Percentiles rank a stretch among this genome's conserved stretches.
These are phyloP conservation scores for Cataglyphis livida DNA, from an alignment of 2,888 invertebrate genomes.

Conservation along the genomic window DNA sequence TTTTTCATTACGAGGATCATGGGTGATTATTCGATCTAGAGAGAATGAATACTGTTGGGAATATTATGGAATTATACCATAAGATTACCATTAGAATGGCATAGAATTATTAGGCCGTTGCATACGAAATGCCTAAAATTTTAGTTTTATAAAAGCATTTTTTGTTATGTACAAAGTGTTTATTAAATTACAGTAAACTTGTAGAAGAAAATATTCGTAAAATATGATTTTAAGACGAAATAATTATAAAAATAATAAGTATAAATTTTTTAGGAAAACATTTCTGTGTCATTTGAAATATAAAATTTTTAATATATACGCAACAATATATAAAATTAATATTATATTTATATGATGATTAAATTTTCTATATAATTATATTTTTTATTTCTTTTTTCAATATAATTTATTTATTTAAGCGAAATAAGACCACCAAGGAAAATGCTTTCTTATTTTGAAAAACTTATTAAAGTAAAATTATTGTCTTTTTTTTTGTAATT, in stretches of 20 bases:
- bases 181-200: neutral
- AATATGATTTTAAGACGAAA: neutral
- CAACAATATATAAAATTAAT: neutral
- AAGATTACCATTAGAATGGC: conserved; percentile 25
- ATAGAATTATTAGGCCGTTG: conserved; percentile 29
- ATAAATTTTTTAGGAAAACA: neutral
- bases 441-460: neutral
- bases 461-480: neutral
- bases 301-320: neutral
- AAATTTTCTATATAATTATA: neutral
- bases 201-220: neutral
- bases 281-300: neutral
- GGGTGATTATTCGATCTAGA: conserved; percentile 24
- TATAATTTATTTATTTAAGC: neutral
- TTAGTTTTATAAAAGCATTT: neutral
- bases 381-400: neutral
- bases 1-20: conserved; percentile 36
- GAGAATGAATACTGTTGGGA: neutral
- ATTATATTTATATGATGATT: neutral
- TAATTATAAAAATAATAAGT: neutral
- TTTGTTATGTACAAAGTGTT: neutral
- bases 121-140: conserved; percentile 33
- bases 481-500: neutral
- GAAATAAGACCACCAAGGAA: neutral
- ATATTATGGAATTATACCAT: conserved; percentile 35